A percentile compares a stretch with the other conserved stretches of the same genome.
phyloP scores from a whole-genome alignment of 2,797 vertebrate species.

The Ciconia nigra region DNA sequence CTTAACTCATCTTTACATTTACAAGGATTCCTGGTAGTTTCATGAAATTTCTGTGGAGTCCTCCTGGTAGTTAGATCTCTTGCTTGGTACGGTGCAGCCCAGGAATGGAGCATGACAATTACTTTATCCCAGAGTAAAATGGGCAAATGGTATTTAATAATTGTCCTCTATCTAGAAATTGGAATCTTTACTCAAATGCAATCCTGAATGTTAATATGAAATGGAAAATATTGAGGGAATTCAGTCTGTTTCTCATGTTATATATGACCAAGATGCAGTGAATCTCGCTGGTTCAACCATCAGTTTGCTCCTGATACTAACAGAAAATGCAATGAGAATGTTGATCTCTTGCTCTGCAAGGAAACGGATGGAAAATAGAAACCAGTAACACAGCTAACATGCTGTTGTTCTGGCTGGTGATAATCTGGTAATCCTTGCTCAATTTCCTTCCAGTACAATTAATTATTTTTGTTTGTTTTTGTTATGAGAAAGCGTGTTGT shows the following conservation, averaged over 20 bases:
- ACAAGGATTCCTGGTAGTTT: slow-evolving; percentile 11
- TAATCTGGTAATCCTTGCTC: neutral
- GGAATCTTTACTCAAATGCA: neutral
- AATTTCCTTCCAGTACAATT: neutral
- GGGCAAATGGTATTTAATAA: neutral
- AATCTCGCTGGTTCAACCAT: neutral
- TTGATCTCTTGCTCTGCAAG: neutral
- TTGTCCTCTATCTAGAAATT: neutral
- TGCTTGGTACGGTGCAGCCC: neutral
- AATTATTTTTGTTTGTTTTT: slow-evolving; percentile 38
- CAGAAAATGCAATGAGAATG: neutral
- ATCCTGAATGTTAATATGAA: neutral
- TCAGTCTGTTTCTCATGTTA: neutral
- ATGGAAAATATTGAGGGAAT: neutral
- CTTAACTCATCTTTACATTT: neutral
- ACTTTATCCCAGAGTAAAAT: neutral
- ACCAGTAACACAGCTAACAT: neutral
- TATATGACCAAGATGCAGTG: neutral
- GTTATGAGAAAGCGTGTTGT: neutral
- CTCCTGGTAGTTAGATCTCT: neutral
- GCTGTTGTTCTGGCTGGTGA: neutral
- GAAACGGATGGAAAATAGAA: neutral
- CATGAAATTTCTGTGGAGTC: slow-evolving; percentile 1
- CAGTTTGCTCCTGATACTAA: neutral
- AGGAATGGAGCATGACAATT: slow-evolving; percentile 30